Evolutionary conservation across 2,888 invertebrate species (phyloP), one percentile per base, ranked within the genome.

Genomic region (Synanthedon myopaeformis): DNA sequence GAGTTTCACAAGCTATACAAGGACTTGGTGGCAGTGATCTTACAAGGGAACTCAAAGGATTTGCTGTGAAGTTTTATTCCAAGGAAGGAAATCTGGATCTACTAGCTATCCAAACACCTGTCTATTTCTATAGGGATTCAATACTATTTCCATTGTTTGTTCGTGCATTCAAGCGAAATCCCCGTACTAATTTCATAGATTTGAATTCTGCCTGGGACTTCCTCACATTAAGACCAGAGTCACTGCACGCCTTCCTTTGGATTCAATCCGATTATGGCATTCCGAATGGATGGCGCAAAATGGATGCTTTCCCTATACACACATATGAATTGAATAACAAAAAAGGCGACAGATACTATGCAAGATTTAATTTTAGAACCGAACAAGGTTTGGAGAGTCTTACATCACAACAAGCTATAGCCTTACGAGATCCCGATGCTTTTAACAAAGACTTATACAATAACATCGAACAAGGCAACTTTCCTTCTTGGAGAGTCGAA

Each of bases 271-370:
- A 97, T 79, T 91, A 94, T 62, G 97, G 97, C 12, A 93, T 94
- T 58, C 97, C 97, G 0, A 94, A 96, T 74, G 96, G 97, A 6
- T 93, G 91, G 74, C 90, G 96, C 54, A 92, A 92, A 76, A 96
- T 97, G 96, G 93, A 97, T 66, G 94, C 93, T 45, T 97, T 95
- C 66, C 95, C 96, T 1, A 93, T 94, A 0, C 97, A 97, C 72
- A 94, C 96, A 0, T 98, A 94, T 75, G 96, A 96, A 75, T 74
- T 97, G 56, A 90, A 96, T 23, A 97, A 97, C 75, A 89, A 84
- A 51, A 76, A 91, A 3, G 91, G 92, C 0, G 90, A 93, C 53
- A 79, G 89, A 19, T 88, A 92, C 60, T 97, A 92, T 71, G 94
- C 93, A 58, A 96, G 94, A 88, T 97, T 97, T 82, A 96, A 96